Conservation (phyloP, 2,113 vertebrate species). For the Otocyon megalotis region DNA sequence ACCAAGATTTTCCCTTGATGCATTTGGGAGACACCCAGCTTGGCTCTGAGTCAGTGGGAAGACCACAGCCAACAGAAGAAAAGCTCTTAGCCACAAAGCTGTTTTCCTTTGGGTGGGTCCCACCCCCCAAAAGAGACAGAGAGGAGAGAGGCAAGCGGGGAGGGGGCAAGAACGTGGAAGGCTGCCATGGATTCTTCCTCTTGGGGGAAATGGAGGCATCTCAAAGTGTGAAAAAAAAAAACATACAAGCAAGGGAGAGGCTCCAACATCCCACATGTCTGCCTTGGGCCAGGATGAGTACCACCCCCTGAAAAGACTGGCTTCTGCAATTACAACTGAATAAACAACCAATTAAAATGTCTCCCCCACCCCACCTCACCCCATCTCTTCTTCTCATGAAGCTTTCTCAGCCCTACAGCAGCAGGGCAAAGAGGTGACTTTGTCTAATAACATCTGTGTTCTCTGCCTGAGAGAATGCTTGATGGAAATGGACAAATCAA, state of each 20-base stretch:
- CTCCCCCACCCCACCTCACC: background rate
- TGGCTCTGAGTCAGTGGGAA: constrained; percentile 77
- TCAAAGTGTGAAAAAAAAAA: constrained; percentile 80
- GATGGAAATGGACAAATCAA: constrained; percentile 53
- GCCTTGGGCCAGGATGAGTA: constrained; percentile 60
- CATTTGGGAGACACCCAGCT: constrained; percentile 76
- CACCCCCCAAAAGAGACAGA: background rate
- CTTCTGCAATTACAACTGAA: constrained; percentile 65
- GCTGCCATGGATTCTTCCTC: constrained; percentile 74
- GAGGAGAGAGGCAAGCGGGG: constrained; percentile 79
- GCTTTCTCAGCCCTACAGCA: background rate
- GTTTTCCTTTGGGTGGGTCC: constrained; percentile 83
- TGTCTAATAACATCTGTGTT: constrained; percentile 56
- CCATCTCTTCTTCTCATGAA: background rate
- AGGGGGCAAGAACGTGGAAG: constrained; percentile 72
- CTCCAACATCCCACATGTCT: constrained; percentile 59
- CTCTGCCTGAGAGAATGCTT: constrained; percentile 25
- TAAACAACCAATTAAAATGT: constrained; percentile 73
- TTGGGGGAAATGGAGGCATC: constrained; percentile 81
- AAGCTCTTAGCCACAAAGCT: constrained; percentile 81
- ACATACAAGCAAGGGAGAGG: constrained; percentile 32
- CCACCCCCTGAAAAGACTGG: constrained; percentile 65
- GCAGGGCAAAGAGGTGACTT: constrained; percentile 29
- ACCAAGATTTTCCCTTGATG: constrained; percentile 65
- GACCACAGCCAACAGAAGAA: constrained; percentile 82